A percentile compares a stretch with the other conserved stretches of the same genome.
Evolutionary conservation across 2,888 invertebrate species (phyloP).

Genomic region (Heliconius sara): DNA sequence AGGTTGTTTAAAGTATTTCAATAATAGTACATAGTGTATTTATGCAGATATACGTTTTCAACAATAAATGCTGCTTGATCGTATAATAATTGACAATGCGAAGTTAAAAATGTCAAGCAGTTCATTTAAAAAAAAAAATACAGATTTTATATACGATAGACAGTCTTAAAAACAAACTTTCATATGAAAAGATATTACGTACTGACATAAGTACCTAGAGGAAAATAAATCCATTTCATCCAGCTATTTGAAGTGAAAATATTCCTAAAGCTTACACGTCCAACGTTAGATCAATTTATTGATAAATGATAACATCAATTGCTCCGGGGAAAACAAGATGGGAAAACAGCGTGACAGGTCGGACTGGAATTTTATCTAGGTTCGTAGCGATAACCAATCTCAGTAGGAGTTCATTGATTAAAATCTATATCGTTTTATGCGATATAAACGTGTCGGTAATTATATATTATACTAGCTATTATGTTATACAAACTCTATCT

Average conservation of each 20-base stretch:
- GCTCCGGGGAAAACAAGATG: conserved; percentile 45
- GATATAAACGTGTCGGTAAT: conserved; percentile 27
- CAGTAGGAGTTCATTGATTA: conserved; percentile 47
- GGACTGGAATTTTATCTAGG: conserved; percentile 49
- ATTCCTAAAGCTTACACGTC: conserved; percentile 40
- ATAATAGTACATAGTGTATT: no score
- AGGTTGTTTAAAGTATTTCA: no score
- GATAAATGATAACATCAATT: conserved; percentile 45
- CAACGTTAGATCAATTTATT: conserved; percentile 42
- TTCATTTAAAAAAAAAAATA: not conserved
- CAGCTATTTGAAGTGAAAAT: conserved; percentile 36
- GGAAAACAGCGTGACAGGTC: conserved; percentile 47
- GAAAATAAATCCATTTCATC: conserved; percentile 21
- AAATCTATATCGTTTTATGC: conserved; percentile 37
- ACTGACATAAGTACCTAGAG: not conserved
- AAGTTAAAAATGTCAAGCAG: not conserved
- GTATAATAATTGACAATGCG: not conserved
- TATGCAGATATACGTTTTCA: no score
- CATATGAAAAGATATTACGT: not conserved
- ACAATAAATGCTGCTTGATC: not conserved
- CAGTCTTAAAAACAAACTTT: not conserved
- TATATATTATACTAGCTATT: conserved; percentile 27
- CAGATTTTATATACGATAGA: not conserved
- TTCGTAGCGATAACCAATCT: conserved; percentile 43
- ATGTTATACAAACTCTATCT: conserved; percentile 17